phyloP scores from a whole-genome alignment of 1,140 invertebrate species.

The Metopolophium dirhodum region DNA sequence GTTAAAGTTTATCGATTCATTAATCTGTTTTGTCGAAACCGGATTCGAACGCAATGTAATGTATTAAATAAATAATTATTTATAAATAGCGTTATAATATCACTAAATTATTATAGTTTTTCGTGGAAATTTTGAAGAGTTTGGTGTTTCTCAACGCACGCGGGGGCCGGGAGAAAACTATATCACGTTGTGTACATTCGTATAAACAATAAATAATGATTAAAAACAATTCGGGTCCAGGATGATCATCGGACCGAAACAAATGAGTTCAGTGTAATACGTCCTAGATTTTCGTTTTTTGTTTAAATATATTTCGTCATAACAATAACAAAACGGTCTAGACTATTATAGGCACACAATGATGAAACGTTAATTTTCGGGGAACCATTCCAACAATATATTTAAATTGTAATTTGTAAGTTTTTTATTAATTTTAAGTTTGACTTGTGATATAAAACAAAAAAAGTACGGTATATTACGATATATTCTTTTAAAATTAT shows the following conservation, averaged over 20 bases:
- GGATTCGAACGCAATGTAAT: too few relatives aligned
- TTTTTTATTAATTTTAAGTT: not conserved
- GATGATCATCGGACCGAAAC: conserved; percentile 32
- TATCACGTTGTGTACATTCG: not conserved
- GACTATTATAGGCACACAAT: not conserved
- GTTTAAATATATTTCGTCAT: not conserved
- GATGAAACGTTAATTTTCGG: conserved; percentile 1
- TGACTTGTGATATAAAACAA: not conserved
- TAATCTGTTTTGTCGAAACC: too few relatives aligned
- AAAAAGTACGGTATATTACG: not conserved
- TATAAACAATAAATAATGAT: conserved; percentile 2
- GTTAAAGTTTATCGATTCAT: too few relatives aligned
- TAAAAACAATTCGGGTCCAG: not conserved
- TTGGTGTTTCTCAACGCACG: not conserved
- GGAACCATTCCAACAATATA: not conserved
- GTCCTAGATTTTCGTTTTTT: conserved; percentile 22
- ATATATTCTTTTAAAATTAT: not conserved
- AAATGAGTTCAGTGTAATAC: conserved; percentile 38
- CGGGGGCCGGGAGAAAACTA: not conserved
- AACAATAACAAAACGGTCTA: not conserved
- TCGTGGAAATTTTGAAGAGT: not conserved
- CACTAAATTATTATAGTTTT: not conserved
- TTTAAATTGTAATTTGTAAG: not conserved
- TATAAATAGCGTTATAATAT: too few relatives aligned
- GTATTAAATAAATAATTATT: too few relatives aligned